phyloP scores from a whole-genome alignment of 2,797 vertebrate species.

The Thripadectes ignobilis region DNA sequence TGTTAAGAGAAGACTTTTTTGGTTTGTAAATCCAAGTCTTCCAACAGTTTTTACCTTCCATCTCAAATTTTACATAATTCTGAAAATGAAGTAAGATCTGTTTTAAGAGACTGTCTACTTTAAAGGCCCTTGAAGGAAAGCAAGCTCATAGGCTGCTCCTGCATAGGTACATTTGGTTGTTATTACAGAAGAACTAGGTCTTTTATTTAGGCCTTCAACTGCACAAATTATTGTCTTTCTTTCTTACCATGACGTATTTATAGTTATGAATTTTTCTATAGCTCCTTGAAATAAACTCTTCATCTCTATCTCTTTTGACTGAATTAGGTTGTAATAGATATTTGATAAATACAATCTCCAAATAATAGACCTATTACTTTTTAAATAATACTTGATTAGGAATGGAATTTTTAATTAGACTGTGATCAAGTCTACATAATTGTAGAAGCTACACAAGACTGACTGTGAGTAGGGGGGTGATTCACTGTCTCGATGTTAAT shows the following conservation, averaged over 20 bases:
- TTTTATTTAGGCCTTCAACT: background rate
- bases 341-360: background rate
- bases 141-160: background rate
- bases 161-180: background rate
- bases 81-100: too few species aligned
- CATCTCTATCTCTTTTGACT: background rate
- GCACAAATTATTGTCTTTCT: background rate
- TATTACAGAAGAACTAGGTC: background rate
- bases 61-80: too few species aligned
- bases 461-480: background rate
- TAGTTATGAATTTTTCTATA: background rate
- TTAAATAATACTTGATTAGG: background rate
- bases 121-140: background rate
- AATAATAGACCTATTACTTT: background rate
- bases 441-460: background rate
- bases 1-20: too few species aligned
- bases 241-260: background rate
- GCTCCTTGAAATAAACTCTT: background rate
- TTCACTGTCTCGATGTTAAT: background rate
- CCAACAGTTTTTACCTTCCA: too few species aligned
- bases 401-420: background rate
- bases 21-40: too few species aligned
- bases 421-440: background rate
- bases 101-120: too few species aligned
- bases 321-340: background rate